Percentiles rank a stretch among this genome's conserved stretches.
phyloP scores from a whole-genome alignment of 2,113 vertebrate genomes.

The Gadus chalcogrammus region DNA sequence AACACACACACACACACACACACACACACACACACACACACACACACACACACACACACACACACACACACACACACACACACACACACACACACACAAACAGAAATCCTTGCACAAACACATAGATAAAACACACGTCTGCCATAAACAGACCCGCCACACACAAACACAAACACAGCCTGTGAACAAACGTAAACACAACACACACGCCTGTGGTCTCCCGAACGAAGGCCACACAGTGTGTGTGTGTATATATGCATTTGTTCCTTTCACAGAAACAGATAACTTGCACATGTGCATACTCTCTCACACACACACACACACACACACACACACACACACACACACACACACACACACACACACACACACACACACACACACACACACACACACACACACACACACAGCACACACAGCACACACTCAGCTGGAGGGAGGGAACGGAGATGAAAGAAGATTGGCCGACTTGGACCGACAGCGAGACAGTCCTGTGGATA shows the following conservation, averaged over 20 bases:
- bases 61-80: too few species aligned
- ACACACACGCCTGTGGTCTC: slow-evolving; percentile 3
- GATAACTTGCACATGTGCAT: slow-evolving; percentile 27
- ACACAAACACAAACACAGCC: slow-evolving; percentile 17
- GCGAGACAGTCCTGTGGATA: slow-evolving; percentile 36
- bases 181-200: slow-evolving; percentile 17
- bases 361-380: too few species aligned
- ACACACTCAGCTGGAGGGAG: slow-evolving; percentile 56
- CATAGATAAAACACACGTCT: background rate
- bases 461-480: slow-evolving; percentile 55
- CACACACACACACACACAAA: slow-evolving; percentile 37
- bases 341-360: too few species aligned
- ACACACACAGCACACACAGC: slow-evolving; percentile 35
- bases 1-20: slow-evolving; percentile 39
- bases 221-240: slow-evolving; percentile 5
- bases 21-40: slow-evolving; percentile 13
- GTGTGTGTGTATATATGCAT: slow-evolving; percentile 41
- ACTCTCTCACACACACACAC: slow-evolving; percentile 27
- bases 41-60: background rate
- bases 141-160: background rate
- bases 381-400: too few species aligned
- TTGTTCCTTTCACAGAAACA: slow-evolving; percentile 52
- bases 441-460: slow-evolving; percentile 54
- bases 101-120: slow-evolving; percentile 10
- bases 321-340: too few species aligned